Evolutionary conservation across 1,140 invertebrate genomes (phyloP).

Genomic region (Batillaria attramentaria): DNA sequence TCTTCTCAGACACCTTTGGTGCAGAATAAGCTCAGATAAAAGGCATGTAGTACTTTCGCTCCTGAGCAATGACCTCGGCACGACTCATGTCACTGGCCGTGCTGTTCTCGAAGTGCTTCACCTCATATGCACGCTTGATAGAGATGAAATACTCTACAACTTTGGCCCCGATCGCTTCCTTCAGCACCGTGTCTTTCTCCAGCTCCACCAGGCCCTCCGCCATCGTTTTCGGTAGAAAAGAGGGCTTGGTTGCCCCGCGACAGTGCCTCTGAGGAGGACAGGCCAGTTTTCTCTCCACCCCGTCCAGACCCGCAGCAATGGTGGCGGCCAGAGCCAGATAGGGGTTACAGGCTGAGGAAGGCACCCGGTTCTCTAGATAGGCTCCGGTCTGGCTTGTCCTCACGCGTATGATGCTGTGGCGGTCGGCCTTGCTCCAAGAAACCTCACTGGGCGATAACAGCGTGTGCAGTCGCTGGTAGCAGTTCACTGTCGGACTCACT

Average conservation of each 20-base stretch:
- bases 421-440: conserved; percentile 44
- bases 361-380: conserved; percentile 50
- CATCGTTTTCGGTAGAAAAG: conserved; percentile 38
- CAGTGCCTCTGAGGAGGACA: conserved; percentile 18
- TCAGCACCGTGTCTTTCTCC: conserved; percentile 42
- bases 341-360: conserved; percentile 44
- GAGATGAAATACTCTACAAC: conserved; percentile 41
- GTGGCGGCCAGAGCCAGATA: conserved; percentile 50
- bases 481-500: conserved; percentile 50
- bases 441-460: conserved; percentile 34
- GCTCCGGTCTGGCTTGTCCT: conserved; percentile 32
- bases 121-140: conserved; percentile 40
- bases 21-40: too few relatives aligned
- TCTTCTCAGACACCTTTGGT: too few relatives aligned
- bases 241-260: neutral
- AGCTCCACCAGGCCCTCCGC: conserved; percentile 40
- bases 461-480: conserved; percentile 41
- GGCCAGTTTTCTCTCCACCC: conserved; percentile 41
- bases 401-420: conserved; percentile 22
- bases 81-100: conserved; percentile 18
- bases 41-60: conserved; percentile 31
- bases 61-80: neutral
- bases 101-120: conserved; percentile 34
- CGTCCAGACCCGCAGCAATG: conserved; percentile 52
- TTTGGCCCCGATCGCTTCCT: conserved; percentile 36